Conservation (phyloP, 2,888 invertebrate genomes). For the Lobophora halterata region DNA sequence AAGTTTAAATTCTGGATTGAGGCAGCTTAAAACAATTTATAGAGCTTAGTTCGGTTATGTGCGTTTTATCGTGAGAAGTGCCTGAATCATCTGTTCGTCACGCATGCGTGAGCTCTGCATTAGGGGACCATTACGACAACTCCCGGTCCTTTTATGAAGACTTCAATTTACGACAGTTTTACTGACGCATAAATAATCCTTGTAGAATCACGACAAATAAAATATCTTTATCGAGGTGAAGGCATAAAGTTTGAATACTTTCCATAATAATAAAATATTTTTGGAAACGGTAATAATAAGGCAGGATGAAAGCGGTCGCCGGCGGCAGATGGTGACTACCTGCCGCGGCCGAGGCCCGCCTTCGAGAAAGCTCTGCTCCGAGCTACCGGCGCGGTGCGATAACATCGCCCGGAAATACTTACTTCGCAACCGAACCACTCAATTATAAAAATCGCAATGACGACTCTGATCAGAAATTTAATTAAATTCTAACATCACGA, state of each 20-base stretch:
- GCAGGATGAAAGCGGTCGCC: constrained; percentile 74
- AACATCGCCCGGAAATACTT: constrained; percentile 48
- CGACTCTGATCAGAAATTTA: constrained; percentile 19
- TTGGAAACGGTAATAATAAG: constrained; percentile 71
- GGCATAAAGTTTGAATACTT: constrained; percentile 70
- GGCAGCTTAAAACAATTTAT: no score
- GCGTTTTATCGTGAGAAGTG: constrained; percentile 30
- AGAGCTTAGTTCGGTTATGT: constrained; percentile 10
- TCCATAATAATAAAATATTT: constrained; percentile 76
- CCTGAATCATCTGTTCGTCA: constrained; percentile 50
- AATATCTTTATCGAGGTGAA: constrained; percentile 68
- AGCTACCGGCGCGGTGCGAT: constrained; percentile 38
- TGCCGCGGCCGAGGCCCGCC: constrained; percentile 45
- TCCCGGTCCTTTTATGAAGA: constrained; percentile 67
- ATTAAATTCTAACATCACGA: constrained; percentile 22
- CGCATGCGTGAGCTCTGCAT: constrained; percentile 59
- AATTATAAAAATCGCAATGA: constrained; percentile 37
- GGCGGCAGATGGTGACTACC: constrained; percentile 72
- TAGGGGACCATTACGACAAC: constrained; percentile 54
- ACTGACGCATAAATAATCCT: constrained; percentile 69
- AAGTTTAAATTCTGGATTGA: no score
- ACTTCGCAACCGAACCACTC: constrained; percentile 48
- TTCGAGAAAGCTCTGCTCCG: constrained; percentile 54
- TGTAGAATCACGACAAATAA: constrained; percentile 67
- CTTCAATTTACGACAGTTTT: constrained; percentile 74